A percentile compares a stretch with the other conserved stretches of the same genome.
Conservation (phyloP, 2,113 vertebrate genomes). For the Progne subis region DNA sequence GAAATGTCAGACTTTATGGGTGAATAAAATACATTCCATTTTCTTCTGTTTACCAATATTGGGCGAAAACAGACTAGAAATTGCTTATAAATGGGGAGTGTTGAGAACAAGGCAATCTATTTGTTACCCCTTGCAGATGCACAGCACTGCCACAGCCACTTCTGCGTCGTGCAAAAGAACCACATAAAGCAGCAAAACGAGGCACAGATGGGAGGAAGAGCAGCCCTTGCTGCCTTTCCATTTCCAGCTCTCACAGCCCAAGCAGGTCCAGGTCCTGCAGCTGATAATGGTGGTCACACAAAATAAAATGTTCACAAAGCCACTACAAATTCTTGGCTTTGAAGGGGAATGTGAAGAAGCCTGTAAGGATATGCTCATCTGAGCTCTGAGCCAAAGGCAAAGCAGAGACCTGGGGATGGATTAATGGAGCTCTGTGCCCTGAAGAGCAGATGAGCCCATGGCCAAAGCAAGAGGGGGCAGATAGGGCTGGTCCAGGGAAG, state of each 20-base stretch:
- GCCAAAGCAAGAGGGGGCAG: neutral
- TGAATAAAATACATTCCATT: conserved; percentile 36
- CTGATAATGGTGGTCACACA: neutral
- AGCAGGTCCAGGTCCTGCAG: neutral
- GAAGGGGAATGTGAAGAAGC: neutral
- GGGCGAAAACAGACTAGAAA: conserved; percentile 38
- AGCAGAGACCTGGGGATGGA: neutral
- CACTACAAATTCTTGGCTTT: neutral
- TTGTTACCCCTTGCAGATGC: neutral
- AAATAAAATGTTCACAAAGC: neutral
- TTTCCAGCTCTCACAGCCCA: neutral
- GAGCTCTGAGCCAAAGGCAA: neutral
- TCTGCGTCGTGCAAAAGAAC: neutral
- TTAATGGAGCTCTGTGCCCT: neutral
- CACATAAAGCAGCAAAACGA: neutral
- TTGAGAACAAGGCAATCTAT: neutral
- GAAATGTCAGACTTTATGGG: conserved; percentile 54
- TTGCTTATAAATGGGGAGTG: neutral
- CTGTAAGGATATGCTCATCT: neutral
- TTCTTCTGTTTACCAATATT: conserved; percentile 47
- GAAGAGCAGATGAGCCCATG: neutral
- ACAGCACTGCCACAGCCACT: neutral
- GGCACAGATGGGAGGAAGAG: neutral
- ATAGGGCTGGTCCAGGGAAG: neutral
- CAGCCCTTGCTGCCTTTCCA: neutral